Percentiles rank a stretch among this genome's conserved stretches.
Conservation (phyloP, 2,888 invertebrate species). For the Crematogaster levior region DNA sequence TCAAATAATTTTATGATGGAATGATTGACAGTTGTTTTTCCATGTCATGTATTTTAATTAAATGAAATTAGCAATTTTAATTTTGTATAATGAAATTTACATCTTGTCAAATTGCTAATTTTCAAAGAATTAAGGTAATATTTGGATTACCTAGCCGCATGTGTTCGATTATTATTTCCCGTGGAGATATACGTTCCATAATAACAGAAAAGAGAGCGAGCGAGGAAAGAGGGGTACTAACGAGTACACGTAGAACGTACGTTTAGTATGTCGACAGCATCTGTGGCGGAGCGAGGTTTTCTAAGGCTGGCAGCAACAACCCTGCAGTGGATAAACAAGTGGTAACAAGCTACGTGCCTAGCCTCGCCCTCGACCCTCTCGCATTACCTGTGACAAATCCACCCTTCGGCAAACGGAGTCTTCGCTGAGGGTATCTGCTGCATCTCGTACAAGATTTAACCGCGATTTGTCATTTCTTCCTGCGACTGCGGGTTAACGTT, state of each 20-base stretch:
- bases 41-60: background rate
- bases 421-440: constrained; percentile 1
- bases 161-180: background rate
- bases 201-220: constrained; percentile 38
- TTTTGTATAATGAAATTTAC: background rate
- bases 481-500: background rate
- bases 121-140: background rate
- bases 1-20: background rate
- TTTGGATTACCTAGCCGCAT: background rate
- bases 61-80: background rate
- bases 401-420: constrained; percentile 56
- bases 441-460: constrained; percentile 43
- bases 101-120: background rate
- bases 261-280: constrained; percentile 79
- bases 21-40: background rate
- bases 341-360: constrained; percentile 82
- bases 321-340: constrained; percentile 80
- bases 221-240: constrained; percentile 63
- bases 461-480: constrained; percentile 51
- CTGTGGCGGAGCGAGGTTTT: constrained; percentile 68
- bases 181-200: background rate
- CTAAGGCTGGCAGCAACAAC: constrained; percentile 74
- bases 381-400: constrained; percentile 70
- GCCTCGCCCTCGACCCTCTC: constrained; percentile 69
- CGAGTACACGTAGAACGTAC: constrained; percentile 76